Base-by-base conservation (phyloP, 1,140 invertebrate genomes). In the Drosophila biarmipes region DNA sequence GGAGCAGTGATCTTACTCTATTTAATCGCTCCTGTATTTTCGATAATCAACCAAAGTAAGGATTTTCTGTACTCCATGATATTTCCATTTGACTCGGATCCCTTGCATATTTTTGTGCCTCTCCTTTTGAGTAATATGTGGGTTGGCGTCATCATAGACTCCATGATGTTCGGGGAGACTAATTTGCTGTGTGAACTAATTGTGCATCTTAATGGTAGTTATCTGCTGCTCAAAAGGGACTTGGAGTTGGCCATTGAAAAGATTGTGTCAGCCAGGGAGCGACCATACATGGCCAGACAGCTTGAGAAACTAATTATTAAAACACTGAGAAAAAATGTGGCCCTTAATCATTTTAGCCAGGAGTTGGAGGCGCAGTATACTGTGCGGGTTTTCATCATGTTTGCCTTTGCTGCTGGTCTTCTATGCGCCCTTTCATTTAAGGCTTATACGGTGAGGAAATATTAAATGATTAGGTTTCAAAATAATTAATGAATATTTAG, bases 391-490 rank as follows among this genome's bases (percentile, higher is more conserved):
- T 91, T 91, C 40, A 73, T 90, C 5, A 77, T 78, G 77, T 90
- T 91, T 24, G 74, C 80, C 10, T 79, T 84, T 43, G 82, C 79
- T 17, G 82, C 90, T 0, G 45, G 48, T 4, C 27, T 87, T 1
- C 11, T 91, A 1, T 91, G 90, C 55, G 71, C 82, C 0, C 31
- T 91, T n/a, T 78, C 77, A 31, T 91, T 91, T 11, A 91, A 91
- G 55, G 84, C 80, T 2, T 85, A 81, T 63, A 77, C 68, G 74
- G 90, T 91, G 17, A 55, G 73, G 8, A 10, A 1, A 48, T 0
- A 19, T 24, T 46, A 42, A 6, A 15, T 8, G 8, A 3, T 7
- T 38, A 24, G 35, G 14, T 3, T 14, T 38, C 19, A 34, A 15
- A 11, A 4, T 45, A 14, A 31, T 24, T n/a, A n/a, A n/a, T n/a